Evolutionary conservation across 2,797 vertebrate genomes (phyloP).

Genomic region (Caiman crocodilus): DNA sequence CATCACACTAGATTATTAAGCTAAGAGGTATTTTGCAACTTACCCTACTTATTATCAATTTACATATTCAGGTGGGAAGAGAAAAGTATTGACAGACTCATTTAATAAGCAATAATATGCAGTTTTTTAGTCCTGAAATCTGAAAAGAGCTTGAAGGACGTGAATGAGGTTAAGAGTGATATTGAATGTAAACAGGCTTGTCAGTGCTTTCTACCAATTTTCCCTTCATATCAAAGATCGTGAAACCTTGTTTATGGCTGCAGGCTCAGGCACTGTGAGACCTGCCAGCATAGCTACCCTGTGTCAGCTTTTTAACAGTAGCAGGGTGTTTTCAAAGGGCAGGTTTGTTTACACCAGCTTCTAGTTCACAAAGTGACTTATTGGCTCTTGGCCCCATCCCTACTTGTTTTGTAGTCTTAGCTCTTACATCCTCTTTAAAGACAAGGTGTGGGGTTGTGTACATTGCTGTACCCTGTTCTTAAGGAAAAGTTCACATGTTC

Average conservation of each 20-base stretch:
- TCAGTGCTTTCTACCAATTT: background rate
- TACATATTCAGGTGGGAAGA: background rate
- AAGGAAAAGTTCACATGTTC: background rate
- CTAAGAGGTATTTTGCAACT: background rate
- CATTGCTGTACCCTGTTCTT: slow-evolving; percentile 12
- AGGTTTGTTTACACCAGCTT: slow-evolving; percentile 51
- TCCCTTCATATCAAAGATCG: slow-evolving; percentile 30
- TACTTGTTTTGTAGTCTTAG: background rate
- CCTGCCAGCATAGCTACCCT: slow-evolving; percentile 34
- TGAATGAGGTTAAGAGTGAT: background rate
- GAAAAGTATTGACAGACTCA: rapidly evolving
- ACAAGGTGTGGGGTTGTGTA: slow-evolving; percentile 1
- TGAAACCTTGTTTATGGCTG: slow-evolving; percentile 43
- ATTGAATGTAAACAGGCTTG: background rate
- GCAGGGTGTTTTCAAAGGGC: slow-evolving; percentile 6
- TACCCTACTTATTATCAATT: background rate
- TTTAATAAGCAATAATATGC: background rate
- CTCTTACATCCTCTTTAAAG: background rate
- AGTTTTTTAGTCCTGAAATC: background rate
- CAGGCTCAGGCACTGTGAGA: background rate
- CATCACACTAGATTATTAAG: rapidly evolving
- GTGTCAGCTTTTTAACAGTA: background rate
- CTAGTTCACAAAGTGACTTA: slow-evolving; percentile 41
- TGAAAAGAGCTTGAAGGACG: background rate
- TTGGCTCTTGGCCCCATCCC: background rate